These are phyloP conservation scores for Orthosia gothica DNA, from an alignment of 2,888 invertebrate species.

Conservation along the genomic window DNA sequence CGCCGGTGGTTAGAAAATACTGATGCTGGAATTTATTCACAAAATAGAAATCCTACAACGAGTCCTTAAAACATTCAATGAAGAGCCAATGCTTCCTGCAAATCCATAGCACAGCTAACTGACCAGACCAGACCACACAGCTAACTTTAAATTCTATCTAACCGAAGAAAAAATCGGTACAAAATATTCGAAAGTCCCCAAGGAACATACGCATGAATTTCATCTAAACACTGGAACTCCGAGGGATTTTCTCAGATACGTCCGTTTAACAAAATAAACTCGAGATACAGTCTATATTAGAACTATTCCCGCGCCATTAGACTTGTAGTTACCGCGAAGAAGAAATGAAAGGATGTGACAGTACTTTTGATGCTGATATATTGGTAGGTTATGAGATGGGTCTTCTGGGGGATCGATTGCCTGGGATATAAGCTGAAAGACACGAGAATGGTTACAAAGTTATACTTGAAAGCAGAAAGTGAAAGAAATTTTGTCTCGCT, in stretches of 20 bases:
- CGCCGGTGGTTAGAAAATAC: no score
- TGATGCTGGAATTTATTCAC: not conserved
- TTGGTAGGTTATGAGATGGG: not conserved
- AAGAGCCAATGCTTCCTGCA: not conserved
- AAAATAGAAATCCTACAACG: not conserved
- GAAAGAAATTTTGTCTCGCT: no score
- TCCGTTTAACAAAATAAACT: constrained; percentile 66
- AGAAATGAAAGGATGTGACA: constrained; percentile 50
- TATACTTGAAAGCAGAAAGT: no score
- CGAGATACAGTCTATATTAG: constrained; percentile 66
- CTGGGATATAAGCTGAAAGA: not conserved
- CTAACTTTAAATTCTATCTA: constrained; percentile 3
- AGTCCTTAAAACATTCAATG: not conserved
- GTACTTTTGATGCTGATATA: not conserved
- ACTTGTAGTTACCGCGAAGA: constrained; percentile 38
- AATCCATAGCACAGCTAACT: no score
- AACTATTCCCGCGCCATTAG: constrained; percentile 65
- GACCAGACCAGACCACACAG: constrained; percentile 50
- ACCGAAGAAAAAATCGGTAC: constrained; percentile 33
- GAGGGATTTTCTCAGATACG: constrained; percentile 47
- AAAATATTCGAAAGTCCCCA: constrained; percentile 32
- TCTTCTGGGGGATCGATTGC: not conserved
- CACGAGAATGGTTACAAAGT: not conserved
- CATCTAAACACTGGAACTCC: constrained; percentile 55
- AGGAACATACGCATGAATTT: constrained; percentile 49